A percentile compares a stretch with the other conserved stretches of the same genome.
These are phyloP conservation scores for Rhopalosiphum nymphaeae DNA, from an alignment of 2,888 invertebrate genomes.

Conservation along the genomic window DNA sequence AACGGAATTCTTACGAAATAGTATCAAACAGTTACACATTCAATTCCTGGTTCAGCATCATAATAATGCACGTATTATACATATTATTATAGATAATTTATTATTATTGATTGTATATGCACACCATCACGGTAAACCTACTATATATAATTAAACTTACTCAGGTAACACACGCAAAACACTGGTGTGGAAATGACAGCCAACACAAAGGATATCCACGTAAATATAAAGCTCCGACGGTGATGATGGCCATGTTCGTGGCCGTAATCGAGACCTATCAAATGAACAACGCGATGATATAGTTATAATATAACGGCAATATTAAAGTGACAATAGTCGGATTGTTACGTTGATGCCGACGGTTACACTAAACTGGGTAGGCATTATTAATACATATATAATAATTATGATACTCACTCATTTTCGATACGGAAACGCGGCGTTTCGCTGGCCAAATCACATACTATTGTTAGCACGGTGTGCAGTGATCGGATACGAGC, in stretches of 20 bases:
- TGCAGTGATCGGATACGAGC: not conserved
- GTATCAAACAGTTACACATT: not conserved
- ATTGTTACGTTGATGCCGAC: not conserved
- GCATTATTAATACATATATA: not conserved
- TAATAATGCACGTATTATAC: not conserved
- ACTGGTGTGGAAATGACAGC: conserved; percentile 44
- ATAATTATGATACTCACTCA: not conserved
- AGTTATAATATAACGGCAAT: not conserved
- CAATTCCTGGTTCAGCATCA: not conserved
- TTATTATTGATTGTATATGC: not conserved
- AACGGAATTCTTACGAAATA: not conserved
- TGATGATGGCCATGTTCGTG: not conserved
- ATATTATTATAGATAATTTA: not conserved
- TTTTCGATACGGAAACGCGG: not conserved
- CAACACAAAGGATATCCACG: conserved; percentile 48
- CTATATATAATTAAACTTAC: conserved; percentile 19
- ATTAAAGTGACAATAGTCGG: not conserved
- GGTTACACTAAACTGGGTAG: not conserved
- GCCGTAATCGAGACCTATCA: conserved; percentile 8
- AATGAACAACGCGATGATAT: not conserved
- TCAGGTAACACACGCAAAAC: conserved; percentile 44
- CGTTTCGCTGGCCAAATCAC: not conserved
- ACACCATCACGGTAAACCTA: not conserved
- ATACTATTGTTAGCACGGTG: not conserved
- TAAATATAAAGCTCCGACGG: not conserved